Percentiles rank a stretch among this genome's conserved stretches.
Evolutionary conservation across 2,113 vertebrate species (phyloP).

Genomic region (Clarias gariepinus): DNA sequence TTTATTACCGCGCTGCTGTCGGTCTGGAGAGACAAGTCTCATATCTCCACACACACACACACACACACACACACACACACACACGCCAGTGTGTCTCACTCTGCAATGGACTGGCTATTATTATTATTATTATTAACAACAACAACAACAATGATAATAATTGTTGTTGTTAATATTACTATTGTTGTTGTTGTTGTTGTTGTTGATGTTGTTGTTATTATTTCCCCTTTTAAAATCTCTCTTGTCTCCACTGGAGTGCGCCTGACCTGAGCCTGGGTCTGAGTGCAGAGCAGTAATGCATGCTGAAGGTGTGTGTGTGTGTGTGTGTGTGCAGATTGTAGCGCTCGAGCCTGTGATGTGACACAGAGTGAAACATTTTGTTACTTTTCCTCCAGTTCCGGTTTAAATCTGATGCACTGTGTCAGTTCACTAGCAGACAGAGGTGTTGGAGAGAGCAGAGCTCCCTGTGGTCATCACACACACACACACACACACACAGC

Average conservation of each 20-base stretch:
- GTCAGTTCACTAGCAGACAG: constrained; percentile 55
- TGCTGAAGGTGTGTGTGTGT: too few relatives aligned
- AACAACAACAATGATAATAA: not conserved
- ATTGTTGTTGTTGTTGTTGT: constrained; percentile 9
- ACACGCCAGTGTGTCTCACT: too few relatives aligned
- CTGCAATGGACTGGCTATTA: not conserved
- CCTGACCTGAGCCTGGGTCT: not conserved
- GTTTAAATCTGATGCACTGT: not conserved
- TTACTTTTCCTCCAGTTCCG: not conserved
- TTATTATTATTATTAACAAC: not conserved
- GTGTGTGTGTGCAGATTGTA: not conserved
- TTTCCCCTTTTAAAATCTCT: too few relatives aligned
- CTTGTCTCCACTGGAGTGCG: not conserved
- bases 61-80: too few relatives aligned
- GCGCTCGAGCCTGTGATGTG: not conserved
- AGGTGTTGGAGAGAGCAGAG: constrained; percentile 55
- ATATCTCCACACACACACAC: not conserved
- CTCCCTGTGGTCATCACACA: constrained; percentile 71
- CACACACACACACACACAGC: not conserved
- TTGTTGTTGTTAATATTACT: constrained; percentile 5
- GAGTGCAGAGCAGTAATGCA: too few relatives aligned
- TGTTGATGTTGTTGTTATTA: not conserved
- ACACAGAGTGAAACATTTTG: not conserved
- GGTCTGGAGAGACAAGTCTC: too few relatives aligned
- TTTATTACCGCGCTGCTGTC: not conserved